Evolutionary conservation across 2,888 invertebrate species (phyloP), one percentile per base, ranked within the genome.

Genomic region (Tubulanus polymorphus): DNA sequence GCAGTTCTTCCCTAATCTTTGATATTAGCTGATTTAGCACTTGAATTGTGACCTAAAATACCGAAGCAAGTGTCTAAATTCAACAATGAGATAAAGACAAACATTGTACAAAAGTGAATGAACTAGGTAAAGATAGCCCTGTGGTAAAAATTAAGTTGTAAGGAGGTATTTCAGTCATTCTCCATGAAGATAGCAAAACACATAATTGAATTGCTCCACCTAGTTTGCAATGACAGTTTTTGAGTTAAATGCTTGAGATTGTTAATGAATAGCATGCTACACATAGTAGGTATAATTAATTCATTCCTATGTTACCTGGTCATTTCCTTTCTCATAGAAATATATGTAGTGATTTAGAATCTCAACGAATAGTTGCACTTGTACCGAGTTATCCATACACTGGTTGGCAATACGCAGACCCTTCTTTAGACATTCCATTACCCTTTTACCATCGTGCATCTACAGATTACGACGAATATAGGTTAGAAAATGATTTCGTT

Each of bases 351-450:
- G 87, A 74, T 95, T 94, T 52, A 99, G 82, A 60, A 99, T 84
- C 77, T 97, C 97, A 3, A 94, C 92, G 74, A 93, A 89, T 37
- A 99, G 84, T 76, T 97, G 96, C 25, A 94, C 92, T 82, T 97
- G 96, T 5, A 96, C 94, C 2, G 91, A 89, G 20, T 88, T 87
- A 81, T 99, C 99, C 91, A 99, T 92, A 73, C 97, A 97, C 73
- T 99, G 96, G 65, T 91, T 91, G 0, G 95, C 93, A 56, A 97
- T 95, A 54, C 93, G 86, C 3, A 92, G 88, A 10, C 93, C 93
- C 79, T 95, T 96, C 81, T 94, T 94, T 65, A 99, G 82, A 76
- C 96, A 97, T 74, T 97, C 97, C 47, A 93, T 83, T 0, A 93
- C 96, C 28, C 92, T 86, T 64, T 90, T 88, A 2, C 92, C 91